Evolutionary conservation across 2,888 invertebrate genomes (phyloP), one percentile per base, ranked within the genome.

Genomic region (Cerastis rubricosa): DNA sequence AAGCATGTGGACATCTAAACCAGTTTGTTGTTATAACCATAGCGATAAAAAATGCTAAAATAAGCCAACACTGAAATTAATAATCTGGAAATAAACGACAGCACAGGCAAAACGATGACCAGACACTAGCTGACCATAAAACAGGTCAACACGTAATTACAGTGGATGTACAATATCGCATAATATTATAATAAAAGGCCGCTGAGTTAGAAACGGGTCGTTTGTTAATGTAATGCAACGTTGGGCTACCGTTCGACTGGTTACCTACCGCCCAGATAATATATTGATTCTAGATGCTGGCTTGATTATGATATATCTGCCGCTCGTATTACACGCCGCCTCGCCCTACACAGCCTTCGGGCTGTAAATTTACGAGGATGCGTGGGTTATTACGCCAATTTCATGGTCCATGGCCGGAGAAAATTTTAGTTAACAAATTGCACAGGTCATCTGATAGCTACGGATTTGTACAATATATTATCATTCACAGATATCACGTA

Each of bases 291-390:
- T 89, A 91, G 91, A 92, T 89, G 86, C 85, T 88, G 85, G 80
- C 89, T 89, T 91, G 91, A 92, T 92, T 92, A 92, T 92, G 90
- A 92, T 92, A 92, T 91, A 92, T 90, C 86, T 87, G 82, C 86
- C 81, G 86, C 81, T 87, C 85, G 81, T 89, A 90, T 91, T 89
- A 89, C 87, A 84, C 81, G 78, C 80, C 72, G 81, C 84, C 76
- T 80, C 77, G 82, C 78, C 85, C 85, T 86, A 80, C 70, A 78
- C 80, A 84, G 86, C 88, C 88, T 86, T 82, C 79, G 85, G 84
- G 87, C 85, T 81, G 85, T 89, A 88, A 89, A 90, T 90, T 87
- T 85, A 87, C 83, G 83, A 87, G 82, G 85, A 87, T 83, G 86
- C 87, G 90, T 89, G 84, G 90, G 89, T 85, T 88, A 89, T 83